Percentiles rank a stretch among this genome's conserved stretches.
Conservation (phyloP, 2,888 invertebrate genomes). For the Stramonita haemastoma region DNA sequence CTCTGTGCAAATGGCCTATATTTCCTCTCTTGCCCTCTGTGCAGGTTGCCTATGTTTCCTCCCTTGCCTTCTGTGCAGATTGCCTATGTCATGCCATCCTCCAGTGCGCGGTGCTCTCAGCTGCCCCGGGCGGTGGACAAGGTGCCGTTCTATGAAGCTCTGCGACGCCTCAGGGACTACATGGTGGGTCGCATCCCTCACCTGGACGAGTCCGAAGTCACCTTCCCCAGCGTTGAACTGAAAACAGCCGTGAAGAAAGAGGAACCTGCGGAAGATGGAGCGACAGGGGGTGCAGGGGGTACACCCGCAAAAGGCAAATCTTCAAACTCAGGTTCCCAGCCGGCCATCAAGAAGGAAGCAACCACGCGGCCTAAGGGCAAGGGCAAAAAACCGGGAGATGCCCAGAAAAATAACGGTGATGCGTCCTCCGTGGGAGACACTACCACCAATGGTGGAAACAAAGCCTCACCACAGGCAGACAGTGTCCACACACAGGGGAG, state of each 20-base stretch:
- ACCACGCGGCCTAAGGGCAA: background rate
- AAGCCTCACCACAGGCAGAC: background rate
- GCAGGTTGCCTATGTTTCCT: background rate
- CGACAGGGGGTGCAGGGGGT: conserved; percentile 36
- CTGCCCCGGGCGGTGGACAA: conserved; percentile 98
- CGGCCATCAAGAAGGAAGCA: background rate
- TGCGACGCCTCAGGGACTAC: conserved; percentile 96
- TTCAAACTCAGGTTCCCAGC: background rate
- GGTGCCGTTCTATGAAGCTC: conserved; percentile 96
- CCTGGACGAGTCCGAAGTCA: conserved; percentile 73
- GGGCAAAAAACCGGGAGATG: background rate
- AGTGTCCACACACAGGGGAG: background rate
- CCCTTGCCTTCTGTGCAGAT: conserved; percentile 81
- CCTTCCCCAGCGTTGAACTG: conserved; percentile 73
- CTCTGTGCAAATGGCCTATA: no score
- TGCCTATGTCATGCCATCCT: conserved; percentile 99
- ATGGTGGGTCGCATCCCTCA: conserved; percentile 85
- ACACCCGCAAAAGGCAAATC: conserved; percentile 6
- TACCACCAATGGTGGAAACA: background rate
- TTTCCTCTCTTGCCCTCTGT: background rate
- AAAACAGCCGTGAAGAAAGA: conserved; percentile 60
- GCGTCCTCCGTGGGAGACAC: background rate
- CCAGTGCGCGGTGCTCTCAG: conserved; percentile 97
- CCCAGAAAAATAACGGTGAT: background rate
- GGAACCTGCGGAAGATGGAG: conserved; percentile 37